Conservation (phyloP, 1,140 invertebrate species). For the Drosophila melanica region DNA sequence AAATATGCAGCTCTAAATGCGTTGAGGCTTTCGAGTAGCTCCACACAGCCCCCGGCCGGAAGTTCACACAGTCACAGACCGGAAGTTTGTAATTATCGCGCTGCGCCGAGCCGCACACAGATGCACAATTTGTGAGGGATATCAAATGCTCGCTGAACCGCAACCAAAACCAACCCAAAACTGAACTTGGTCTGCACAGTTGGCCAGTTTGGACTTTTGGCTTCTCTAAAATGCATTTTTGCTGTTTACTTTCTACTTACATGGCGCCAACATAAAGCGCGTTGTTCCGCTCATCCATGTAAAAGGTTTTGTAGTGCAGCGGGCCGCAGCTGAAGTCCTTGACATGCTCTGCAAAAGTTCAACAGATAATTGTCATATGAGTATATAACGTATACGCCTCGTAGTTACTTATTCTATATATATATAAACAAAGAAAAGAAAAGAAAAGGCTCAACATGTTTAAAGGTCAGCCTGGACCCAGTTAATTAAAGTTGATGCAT, state of each 20-base stretch:
- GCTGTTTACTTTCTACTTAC: slow-evolving; percentile 87
- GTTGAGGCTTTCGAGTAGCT: slow-evolving; percentile 42
- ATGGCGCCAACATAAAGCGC: slow-evolving; percentile 93
- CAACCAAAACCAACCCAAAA: not conserved
- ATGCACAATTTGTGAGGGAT: not conserved
- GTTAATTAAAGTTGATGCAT: slow-evolving; percentile 72
- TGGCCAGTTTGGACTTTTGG: slow-evolving; percentile 2
- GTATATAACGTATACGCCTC: slow-evolving; percentile 38
- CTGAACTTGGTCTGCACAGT: slow-evolving; percentile 32
- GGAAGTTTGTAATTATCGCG: slow-evolving; percentile 73
- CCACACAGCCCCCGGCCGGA: slow-evolving; percentile 15
- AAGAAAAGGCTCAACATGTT: not conserved
- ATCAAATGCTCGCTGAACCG: not conserved
- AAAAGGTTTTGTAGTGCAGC: slow-evolving; percentile 93
- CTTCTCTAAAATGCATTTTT: no score
- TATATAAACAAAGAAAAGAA: not conserved
- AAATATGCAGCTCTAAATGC: slow-evolving; percentile 73
- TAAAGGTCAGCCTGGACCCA: slow-evolving; percentile 5
- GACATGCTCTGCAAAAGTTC: slow-evolving; percentile 91
- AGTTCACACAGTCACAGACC: slow-evolving; percentile 50
- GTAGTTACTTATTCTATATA: not conserved
- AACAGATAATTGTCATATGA: slow-evolving; percentile 28
- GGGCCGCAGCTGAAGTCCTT: slow-evolving; percentile 92
- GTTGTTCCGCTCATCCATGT: slow-evolving; percentile 90
- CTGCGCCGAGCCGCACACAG: slow-evolving; percentile 1